A percentile compares a stretch with the other conserved stretches of the same genome.
Conservation (phyloP, 2,797 vertebrate species). For the Poeciliopsis gracilis region DNA sequence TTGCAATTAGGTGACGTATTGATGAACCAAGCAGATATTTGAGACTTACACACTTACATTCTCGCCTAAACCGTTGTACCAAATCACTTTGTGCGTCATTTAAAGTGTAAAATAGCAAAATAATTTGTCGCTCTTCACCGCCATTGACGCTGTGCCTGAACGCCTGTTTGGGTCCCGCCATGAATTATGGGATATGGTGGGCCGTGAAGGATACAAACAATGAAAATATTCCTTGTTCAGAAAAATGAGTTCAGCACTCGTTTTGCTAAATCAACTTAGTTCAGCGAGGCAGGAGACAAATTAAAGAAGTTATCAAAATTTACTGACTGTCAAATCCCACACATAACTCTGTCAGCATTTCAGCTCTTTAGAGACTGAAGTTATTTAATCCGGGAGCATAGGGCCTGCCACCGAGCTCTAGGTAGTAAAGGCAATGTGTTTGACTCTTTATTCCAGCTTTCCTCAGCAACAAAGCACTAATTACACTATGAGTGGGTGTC, state of each 20-base stretch:
- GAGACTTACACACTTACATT: too few species aligned
- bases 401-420: conserved; percentile 46
- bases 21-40: too few species aligned
- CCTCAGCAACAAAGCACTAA: conserved; percentile 74
- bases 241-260: conserved; percentile 35
- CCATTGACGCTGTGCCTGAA: too few species aligned
- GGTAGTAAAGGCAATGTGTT: conserved; percentile 50
- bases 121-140: too few species aligned
- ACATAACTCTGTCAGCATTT: conserved; percentile 62
- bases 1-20: too few species aligned
- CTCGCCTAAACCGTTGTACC: too few species aligned
- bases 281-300: conserved; percentile 23
- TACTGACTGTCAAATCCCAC: conserved; percentile 53
- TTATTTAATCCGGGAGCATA: conserved; percentile 66
- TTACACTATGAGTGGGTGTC: conserved; percentile 69
- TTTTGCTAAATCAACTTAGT: conserved; percentile 23
- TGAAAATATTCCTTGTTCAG: conserved; percentile 19
- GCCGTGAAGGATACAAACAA: too few species aligned
- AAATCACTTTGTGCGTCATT: too few species aligned
- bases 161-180: too few species aligned
- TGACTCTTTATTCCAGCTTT: conserved; percentile 61
- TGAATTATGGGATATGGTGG: too few species aligned
- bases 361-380: conserved; percentile 57
- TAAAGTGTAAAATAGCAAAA: too few species aligned
- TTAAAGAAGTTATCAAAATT: conserved; percentile 56